A percentile compares a stretch with the other conserved stretches of the same genome.
phyloP scores from a whole-genome alignment of 2,888 invertebrate genomes.

The Physocephala rufipes region DNA sequence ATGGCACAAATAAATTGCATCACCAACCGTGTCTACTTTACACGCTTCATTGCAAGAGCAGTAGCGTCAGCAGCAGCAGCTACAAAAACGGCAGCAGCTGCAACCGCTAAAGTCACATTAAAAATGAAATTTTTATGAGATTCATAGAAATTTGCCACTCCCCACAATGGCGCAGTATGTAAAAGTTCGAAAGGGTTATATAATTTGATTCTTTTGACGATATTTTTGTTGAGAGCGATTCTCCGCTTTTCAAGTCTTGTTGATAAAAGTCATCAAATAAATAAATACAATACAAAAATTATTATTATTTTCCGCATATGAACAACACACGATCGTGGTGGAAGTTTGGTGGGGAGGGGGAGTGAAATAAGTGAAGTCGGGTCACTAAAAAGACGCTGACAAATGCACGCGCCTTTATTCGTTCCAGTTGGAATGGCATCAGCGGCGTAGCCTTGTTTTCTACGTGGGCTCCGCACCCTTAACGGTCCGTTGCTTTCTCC shows the following conservation, averaged over 20 bases:
- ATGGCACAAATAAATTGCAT: not conserved
- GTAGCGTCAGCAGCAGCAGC: not conserved
- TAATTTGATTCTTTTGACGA: no score
- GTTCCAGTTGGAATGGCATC: conserved; percentile 13
- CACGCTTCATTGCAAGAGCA: conserved; percentile 9
- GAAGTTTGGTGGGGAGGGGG: not conserved
- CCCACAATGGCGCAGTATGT: no score
- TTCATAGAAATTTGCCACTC: no score
- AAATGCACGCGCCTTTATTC: conserved; percentile 5
- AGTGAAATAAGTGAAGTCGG: not conserved
- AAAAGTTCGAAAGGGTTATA: no score
- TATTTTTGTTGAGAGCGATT: no score
- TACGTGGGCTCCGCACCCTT: conserved; percentile 1
- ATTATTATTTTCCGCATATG: not conserved
- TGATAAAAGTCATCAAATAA: not conserved
- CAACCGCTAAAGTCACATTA: not conserved
- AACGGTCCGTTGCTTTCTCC: conserved; percentile 4
- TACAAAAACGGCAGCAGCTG: not conserved
- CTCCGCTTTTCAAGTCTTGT: not conserved
- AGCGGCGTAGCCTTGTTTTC: not conserved
- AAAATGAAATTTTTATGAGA: not conserved
- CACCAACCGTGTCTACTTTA: not conserved
- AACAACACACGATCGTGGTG: not conserved
- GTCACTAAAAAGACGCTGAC: not conserved
- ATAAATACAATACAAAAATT: not conserved